Conservation (phyloP, 2,797 vertebrate species). For the Pipistrellus kuhlii region DNA sequence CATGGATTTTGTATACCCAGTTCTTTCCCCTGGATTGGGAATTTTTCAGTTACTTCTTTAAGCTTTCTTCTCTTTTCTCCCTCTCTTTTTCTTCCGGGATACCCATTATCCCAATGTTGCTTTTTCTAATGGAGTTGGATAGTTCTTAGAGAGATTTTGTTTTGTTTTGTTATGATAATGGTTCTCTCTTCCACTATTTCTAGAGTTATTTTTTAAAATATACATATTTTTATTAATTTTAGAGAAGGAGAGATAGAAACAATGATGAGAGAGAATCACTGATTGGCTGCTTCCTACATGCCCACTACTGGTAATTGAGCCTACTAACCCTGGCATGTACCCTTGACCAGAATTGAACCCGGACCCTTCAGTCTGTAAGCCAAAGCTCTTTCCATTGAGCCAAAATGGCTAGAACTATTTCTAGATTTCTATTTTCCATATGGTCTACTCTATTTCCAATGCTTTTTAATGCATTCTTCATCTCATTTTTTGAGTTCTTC, state of each 20-base stretch:
- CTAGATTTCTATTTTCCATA: not conserved
- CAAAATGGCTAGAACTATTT: too few species aligned
- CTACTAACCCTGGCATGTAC: too few species aligned
- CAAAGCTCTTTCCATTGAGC: too few species aligned
- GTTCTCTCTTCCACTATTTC: not conserved
- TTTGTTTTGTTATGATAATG: not conserved
- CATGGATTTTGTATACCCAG: not conserved
- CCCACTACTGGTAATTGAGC: too few species aligned
- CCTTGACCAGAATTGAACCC: too few species aligned
- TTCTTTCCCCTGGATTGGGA: not conserved
- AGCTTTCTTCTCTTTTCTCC: not conserved
- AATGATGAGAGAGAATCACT: too few species aligned
- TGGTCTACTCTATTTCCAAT: not conserved
- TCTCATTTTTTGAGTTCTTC: not conserved
- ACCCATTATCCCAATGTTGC: not conserved
- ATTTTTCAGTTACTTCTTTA: not conserved
- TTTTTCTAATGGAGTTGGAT: not conserved
- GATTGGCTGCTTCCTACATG: too few species aligned
- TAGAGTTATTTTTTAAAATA: not conserved
- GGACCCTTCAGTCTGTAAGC: too few species aligned
- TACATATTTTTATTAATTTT: too few species aligned
- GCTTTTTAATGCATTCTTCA: not conserved
- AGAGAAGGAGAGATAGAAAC: too few species aligned
- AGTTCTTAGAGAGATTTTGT: not conserved
- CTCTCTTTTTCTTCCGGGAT: not conserved